Conservation (phyloP, 2,113 vertebrate genomes). For the Athene cunicularia region DNA sequence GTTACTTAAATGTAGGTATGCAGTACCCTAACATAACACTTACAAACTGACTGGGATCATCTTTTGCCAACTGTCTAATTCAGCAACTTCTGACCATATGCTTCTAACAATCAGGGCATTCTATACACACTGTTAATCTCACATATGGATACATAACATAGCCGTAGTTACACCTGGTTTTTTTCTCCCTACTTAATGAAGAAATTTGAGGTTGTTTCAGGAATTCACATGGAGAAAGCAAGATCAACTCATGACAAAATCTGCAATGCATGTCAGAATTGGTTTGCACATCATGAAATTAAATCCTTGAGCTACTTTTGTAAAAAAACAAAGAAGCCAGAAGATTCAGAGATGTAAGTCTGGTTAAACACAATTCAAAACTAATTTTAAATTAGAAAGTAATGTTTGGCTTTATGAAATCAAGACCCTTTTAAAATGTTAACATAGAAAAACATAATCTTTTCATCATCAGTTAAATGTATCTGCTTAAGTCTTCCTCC, state of each 20-base stretch:
- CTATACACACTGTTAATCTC: not conserved
- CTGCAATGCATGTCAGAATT: not conserved
- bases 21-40: not conserved
- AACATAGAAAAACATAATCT: not conserved
- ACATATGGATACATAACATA: not conserved
- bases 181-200: not conserved
- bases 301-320: not conserved
- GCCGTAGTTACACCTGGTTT: not conserved
- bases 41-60: not conserved
- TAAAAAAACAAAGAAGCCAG: not conserved
- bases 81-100: not conserved
- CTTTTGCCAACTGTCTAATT: not conserved
- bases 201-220: not conserved
- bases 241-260: not conserved
- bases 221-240: not conserved
- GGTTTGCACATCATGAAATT: not conserved
- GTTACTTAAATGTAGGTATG: too few species aligned
- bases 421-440: not conserved
- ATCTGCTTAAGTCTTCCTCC: not conserved
- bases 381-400: not conserved
- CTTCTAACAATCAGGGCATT: not conserved
- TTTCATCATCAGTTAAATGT: not conserved
- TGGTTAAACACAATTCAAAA: not conserved
- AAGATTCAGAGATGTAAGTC: not conserved
- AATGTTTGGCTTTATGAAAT: not conserved